Conservation (phyloP, 2,888 invertebrate species). For the Xestia xanthographa region DNA sequence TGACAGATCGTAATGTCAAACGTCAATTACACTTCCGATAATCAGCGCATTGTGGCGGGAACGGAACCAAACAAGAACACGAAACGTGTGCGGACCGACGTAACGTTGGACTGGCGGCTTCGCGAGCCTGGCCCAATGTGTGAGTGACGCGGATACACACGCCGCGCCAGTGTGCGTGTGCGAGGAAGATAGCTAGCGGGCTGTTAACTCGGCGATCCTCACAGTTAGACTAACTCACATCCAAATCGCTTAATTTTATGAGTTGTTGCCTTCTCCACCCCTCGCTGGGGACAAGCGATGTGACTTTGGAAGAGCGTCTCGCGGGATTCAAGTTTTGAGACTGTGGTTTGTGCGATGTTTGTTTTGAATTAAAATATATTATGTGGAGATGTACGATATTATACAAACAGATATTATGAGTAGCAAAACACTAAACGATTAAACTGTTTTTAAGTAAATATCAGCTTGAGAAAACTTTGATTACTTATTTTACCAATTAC, state of each 20-base stretch:
- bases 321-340: constrained; percentile 44
- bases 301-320: constrained; percentile 79
- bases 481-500: neutral
- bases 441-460: too few relatives aligned
- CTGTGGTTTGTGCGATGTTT: constrained; percentile 20
- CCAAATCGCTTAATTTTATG: constrained; percentile 91
- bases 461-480: neutral
- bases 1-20: constrained; percentile 69
- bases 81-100: constrained; percentile 63
- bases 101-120: constrained; percentile 68
- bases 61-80: constrained; percentile 60
- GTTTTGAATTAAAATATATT: constrained; percentile 36
- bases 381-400: constrained; percentile 9
- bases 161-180: constrained; percentile 75
- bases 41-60: constrained; percentile 67
- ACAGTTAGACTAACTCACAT: constrained; percentile 90
- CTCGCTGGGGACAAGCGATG: constrained; percentile 76
- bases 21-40: constrained; percentile 71
- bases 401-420: neutral
- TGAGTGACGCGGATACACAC: constrained; percentile 58
- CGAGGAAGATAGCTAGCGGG: constrained; percentile 81
- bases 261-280: constrained; percentile 91
- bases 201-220: constrained; percentile 89
- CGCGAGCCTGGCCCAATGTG: constrained; percentile 55
- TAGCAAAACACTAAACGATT: neutral